phyloP scores from a whole-genome alignment of 2,113 vertebrate genomes.

The Actenoides lindsayi region DNA sequence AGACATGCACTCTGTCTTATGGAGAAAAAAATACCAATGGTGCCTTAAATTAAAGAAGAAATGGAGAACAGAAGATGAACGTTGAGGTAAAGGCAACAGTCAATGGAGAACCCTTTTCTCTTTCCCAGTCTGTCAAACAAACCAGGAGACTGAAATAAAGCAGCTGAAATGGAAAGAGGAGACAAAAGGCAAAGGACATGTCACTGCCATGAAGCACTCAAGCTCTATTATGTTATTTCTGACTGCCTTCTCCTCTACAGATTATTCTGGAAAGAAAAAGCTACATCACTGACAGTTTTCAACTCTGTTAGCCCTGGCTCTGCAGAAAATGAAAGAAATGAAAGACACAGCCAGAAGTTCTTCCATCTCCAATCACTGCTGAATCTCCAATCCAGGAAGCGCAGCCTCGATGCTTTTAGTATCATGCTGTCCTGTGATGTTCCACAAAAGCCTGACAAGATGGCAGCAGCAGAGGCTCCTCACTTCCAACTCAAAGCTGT shows the following conservation, averaged over 20 bases:
- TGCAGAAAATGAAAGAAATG: not conserved
- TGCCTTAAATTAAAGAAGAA: constrained; percentile 3
- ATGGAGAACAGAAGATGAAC: not conserved
- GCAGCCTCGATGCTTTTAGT: not conserved
- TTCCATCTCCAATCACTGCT: not conserved
- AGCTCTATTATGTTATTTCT: not conserved
- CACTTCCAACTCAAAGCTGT: not conserved
- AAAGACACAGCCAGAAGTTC: not conserved
- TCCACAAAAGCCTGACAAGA: rapidly evolving
- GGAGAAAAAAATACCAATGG: not conserved
- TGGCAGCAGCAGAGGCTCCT: not conserved
- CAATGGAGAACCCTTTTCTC: not conserved
- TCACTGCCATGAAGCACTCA: not conserved
- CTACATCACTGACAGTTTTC: not conserved
- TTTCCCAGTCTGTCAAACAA: not conserved
- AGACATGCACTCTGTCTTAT: not conserved
- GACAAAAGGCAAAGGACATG: not conserved
- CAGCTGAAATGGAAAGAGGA: not conserved
- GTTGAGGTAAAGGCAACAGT: not conserved
- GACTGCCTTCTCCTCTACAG: not conserved
- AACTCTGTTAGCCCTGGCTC: not conserved
- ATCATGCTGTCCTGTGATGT: not conserved
- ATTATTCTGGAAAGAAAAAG: not conserved
- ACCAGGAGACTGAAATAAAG: not conserved
- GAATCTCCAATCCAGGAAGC: not conserved